Evolutionary conservation across 2,797 vertebrate genomes (phyloP).

Genomic region (Microctenopoma lineatum): DNA sequence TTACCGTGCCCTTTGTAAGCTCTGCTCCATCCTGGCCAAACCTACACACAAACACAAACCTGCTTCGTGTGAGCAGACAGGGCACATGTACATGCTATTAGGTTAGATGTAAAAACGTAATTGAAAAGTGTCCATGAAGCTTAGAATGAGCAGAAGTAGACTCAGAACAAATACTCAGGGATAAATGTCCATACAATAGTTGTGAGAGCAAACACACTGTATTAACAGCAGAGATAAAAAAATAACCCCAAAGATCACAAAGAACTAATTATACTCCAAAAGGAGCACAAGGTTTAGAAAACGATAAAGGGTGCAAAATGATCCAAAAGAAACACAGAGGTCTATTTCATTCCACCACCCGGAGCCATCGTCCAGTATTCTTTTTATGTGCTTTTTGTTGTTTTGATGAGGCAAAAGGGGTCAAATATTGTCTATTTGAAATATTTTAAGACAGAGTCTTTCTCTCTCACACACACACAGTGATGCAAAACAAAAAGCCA

Average conservation of each 20-base stretch:
- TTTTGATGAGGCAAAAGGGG: neutral
- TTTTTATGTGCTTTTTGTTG: neutral
- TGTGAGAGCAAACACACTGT: neutral
- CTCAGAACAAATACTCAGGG: neutral
- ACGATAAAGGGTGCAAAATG: neutral
- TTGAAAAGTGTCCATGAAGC: neutral
- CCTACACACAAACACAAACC: neutral
- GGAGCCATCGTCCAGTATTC: neutral
- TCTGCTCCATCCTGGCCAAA: conserved; percentile 28
- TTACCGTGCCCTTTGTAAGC: conserved; percentile 43
- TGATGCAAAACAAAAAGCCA: conserved; percentile 12
- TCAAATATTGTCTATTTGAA: neutral
- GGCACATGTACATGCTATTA: neutral
- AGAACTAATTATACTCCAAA: neutral
- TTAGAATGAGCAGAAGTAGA: neutral
- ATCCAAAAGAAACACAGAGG: neutral
- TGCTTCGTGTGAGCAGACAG: neutral
- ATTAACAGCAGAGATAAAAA: neutral
- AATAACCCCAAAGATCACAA: no score
- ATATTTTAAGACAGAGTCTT: neutral
- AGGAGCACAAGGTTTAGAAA: neutral
- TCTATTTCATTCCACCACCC: neutral
- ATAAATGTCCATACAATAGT: neutral
- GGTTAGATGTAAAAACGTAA: no score
- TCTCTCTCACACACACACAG: neutral